Evolutionary conservation across 2,113 vertebrate genomes (phyloP), one percentile per base, ranked within the genome.

Genomic region (Meriones unguiculatus): DNA sequence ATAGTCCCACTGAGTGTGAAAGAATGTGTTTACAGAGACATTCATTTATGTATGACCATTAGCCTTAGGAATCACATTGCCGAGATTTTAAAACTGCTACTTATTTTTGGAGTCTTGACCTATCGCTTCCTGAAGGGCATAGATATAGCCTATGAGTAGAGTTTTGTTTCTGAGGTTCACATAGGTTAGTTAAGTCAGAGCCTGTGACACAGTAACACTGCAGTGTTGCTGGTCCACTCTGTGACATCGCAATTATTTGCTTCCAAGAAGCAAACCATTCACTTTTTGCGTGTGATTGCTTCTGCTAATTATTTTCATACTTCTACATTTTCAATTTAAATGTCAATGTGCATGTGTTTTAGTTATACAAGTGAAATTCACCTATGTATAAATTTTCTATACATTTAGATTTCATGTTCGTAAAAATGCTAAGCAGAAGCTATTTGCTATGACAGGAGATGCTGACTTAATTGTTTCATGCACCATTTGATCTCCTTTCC

Each of bases 161-260:
- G 46, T 78, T 80, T 89, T 67, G 46, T 70, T 67, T 90, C 57
- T n/a, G n/a, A 93, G n/a, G 46, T 67, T 93, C 28, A 90, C 13
- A 38, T 9, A 54, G n/a, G 52, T 46, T 5, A 54, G 59, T 54
- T 91, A n/a, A 92, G 70, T 75, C 24, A 54, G 64, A 46, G 11
- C 30, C 1, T n/a, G 11, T 6, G 7, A 38, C 15, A 50, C 46
- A 69, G n/a, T 32, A 70, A 70, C 17, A 46, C 78, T 65, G 15
- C 28, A 77, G 41, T 35, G 13, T 75, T 2, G 10, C 20, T 24
- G 28, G 5, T 32, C 32, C 11, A 52, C 12, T 89, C 52, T 4
- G 20, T 73, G 9, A 50, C 22, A 69, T 9, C 8, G 13, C 54
- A 4, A 54, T 72, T 70, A 93, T 35, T 38, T 81, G 10, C 65